Evolutionary conservation across 2,113 vertebrate genomes (phyloP).

Genomic region (Oryzias curvinotus): DNA sequence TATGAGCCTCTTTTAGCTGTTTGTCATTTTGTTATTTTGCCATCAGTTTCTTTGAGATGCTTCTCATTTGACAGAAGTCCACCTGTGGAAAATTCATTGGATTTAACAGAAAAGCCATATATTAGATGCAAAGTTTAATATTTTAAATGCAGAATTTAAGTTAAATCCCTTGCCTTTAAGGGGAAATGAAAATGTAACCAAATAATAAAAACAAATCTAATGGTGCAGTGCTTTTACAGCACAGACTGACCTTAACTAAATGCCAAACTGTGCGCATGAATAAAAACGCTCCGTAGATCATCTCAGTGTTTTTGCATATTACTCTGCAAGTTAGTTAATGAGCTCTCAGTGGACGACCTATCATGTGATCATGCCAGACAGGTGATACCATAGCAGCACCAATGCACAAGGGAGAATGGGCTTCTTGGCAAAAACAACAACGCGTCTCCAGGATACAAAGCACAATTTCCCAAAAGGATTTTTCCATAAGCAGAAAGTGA

Average conservation of each 20-base stretch:
- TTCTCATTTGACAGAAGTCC: background rate
- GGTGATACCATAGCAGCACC: slow-evolving; percentile 63
- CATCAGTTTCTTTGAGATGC: background rate
- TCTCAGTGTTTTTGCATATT: slow-evolving; percentile 42
- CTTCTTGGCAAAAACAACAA: slow-evolving; percentile 57
- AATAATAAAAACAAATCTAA: background rate
- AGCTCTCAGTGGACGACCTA: slow-evolving; percentile 62
- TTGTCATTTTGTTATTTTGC: background rate
- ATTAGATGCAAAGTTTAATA: too few relatives aligned
- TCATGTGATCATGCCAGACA: slow-evolving; percentile 67
- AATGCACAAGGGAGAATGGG: slow-evolving; percentile 47
- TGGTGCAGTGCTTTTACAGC: background rate
- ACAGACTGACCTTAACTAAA: slow-evolving; percentile 9
- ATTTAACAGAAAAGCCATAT: too few relatives aligned
- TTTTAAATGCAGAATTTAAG: too few relatives aligned
- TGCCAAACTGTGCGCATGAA: slow-evolving; percentile 5
- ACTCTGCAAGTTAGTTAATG: slow-evolving; percentile 61
- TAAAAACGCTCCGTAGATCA: slow-evolving; percentile 25
- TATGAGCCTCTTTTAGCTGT: background rate
- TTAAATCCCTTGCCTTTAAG: background rate
- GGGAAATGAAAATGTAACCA: background rate
- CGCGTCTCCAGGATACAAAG: slow-evolving; percentile 52
- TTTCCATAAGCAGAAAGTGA: slow-evolving; percentile 42
- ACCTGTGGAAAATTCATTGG: background rate
- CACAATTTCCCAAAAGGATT: slow-evolving; percentile 16